A percentile compares a stretch with the other conserved stretches of the same genome.
These are phyloP conservation scores for Iguana delicatissima DNA, from an alignment of 2,797 vertebrate genomes.

Conservation along the genomic window DNA sequence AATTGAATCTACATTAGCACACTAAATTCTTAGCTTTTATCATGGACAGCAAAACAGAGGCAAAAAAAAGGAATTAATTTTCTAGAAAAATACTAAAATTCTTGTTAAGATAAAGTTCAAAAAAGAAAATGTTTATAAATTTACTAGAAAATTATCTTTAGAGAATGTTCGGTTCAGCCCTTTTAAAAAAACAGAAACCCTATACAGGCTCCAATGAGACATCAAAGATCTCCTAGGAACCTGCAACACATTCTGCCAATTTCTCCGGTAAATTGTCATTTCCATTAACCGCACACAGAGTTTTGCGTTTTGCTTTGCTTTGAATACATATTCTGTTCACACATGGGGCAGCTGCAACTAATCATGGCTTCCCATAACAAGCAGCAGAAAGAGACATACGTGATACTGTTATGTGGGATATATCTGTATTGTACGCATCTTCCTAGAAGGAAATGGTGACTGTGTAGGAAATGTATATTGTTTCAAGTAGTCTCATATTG, in stretches of 20 bases:
- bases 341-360: neutral
- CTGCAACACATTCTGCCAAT: neutral
- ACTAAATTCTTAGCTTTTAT: neutral
- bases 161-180: no score
- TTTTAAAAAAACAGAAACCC: no score
- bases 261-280: neutral
- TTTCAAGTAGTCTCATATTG: no score
- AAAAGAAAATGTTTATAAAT: neutral
- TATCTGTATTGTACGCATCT: neutral
- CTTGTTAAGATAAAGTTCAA: neutral
- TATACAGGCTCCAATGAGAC: neutral
- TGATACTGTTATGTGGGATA: neutral
- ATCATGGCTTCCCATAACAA: neutral
- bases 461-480: no score
- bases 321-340: neutral
- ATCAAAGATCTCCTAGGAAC: neutral
- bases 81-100: neutral
- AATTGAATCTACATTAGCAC: neutral
- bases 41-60: neutral
- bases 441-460: neutral
- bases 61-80: neutral
- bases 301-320: neutral
- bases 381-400: neutral
- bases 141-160: no score
- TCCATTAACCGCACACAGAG: neutral